phyloP scores from a whole-genome alignment of 1,140 invertebrate genomes.

The Orius insidiosus region DNA sequence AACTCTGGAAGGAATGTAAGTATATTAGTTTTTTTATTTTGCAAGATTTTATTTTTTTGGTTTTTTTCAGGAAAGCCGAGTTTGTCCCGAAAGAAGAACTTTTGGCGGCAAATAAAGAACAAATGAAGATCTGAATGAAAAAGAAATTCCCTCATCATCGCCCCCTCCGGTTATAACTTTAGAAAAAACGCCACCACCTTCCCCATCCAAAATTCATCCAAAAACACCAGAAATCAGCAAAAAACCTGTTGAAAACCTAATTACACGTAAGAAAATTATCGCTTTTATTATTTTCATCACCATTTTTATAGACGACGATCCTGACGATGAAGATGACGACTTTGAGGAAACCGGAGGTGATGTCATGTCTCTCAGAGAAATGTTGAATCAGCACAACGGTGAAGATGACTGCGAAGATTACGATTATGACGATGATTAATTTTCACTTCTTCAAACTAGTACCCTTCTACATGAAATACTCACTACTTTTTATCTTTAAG shows the following conservation, averaged over 20 bases:
- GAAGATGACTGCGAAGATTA: slow-evolving; percentile 20
- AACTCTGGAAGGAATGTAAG: no score
- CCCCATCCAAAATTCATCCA: background rate
- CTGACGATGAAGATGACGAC: slow-evolving; percentile 28
- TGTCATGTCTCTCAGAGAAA: slow-evolving; percentile 30
- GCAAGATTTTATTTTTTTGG: background rate
- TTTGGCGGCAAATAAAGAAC: slow-evolving; percentile 1
- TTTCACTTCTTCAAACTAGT: no score
- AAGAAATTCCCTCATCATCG: background rate
- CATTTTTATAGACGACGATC: slow-evolving; percentile 26
- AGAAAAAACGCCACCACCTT: background rate
- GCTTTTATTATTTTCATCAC: no score
- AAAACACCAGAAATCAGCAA: background rate
- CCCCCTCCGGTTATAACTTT: background rate
- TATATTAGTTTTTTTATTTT: no score
- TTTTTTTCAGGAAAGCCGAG: slow-evolving; percentile 11
- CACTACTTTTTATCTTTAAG: no score
- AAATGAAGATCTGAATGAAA: background rate
- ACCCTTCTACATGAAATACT: no score
- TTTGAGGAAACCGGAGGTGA: slow-evolving; percentile 25
- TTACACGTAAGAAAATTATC: slow-evolving; percentile 7
- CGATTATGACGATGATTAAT: slow-evolving; percentile 25
- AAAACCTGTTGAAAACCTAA: background rate
- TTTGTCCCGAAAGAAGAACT: slow-evolving; percentile 13
- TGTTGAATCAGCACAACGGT: slow-evolving; percentile 29